Conservation (phyloP, 1,140 invertebrate genomes). For the Hetaerina americana region DNA sequence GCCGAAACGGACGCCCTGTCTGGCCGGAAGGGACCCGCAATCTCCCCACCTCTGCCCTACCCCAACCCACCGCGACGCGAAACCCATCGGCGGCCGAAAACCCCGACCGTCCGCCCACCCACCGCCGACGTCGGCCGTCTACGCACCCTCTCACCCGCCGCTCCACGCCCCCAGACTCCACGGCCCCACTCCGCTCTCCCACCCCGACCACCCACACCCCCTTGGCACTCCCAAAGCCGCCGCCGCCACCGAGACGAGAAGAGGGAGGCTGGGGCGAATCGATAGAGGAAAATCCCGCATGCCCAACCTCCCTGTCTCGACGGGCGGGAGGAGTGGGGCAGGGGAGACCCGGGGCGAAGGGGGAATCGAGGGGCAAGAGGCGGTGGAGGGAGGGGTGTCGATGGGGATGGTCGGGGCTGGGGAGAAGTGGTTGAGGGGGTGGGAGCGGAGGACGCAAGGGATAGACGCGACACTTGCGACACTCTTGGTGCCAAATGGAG, state of each 20-base stretch:
- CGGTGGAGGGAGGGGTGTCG: background rate
- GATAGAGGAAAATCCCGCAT: background rate
- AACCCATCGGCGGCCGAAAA: background rate
- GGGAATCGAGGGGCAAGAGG: background rate
- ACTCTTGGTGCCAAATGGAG: background rate
- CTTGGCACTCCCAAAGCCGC: background rate
- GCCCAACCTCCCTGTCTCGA: background rate
- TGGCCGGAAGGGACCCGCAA: no score
- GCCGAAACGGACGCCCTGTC: no score
- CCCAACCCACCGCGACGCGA: background rate
- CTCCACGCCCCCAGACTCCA: no score
- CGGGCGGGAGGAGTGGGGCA: background rate
- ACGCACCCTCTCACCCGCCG: no score
- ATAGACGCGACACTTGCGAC: background rate
- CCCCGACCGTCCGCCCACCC: no score
- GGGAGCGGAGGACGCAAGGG: background rate
- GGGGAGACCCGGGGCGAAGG: background rate
- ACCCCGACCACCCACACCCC: background rate
- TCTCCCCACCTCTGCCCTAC: background rate
- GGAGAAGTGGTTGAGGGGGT: background rate
- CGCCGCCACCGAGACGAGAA: background rate
- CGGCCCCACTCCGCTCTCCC: no score
- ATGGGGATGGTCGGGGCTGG: background rate
- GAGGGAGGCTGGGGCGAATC: no score
- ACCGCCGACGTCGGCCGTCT: no score